A percentile compares a stretch with the other conserved stretches of the same genome.
phyloP scores from a whole-genome alignment of 2,113 vertebrate species.

The Bolborhynchus lineola region DNA sequence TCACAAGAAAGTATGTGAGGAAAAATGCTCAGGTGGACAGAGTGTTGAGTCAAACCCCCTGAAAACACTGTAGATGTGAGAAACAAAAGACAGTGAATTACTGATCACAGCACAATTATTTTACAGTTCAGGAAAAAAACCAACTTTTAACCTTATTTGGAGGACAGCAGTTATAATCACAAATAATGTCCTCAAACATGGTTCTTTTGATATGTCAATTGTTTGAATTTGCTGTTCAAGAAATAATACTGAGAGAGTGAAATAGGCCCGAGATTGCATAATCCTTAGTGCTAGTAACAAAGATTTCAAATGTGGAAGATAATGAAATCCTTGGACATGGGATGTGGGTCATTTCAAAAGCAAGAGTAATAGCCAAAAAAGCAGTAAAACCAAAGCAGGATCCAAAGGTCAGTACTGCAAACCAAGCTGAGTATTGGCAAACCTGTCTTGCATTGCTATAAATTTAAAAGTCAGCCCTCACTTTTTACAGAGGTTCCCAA shows the following conservation, averaged over 20 bases:
- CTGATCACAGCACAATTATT: not conserved
- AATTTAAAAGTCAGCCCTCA: not conserved
- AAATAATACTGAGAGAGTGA: not conserved
- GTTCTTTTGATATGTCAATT: not conserved
- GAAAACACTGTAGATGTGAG: not conserved
- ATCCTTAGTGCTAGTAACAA: not conserved
- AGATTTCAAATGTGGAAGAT: not conserved
- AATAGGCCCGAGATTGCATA: not conserved
- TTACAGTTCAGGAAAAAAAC: not conserved
- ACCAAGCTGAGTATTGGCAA: conserved; percentile 3
- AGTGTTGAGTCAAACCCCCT: not conserved
- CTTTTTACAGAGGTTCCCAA: conserved; percentile 14
- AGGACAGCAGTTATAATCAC: not conserved
- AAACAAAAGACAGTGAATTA: not conserved
- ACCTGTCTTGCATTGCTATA: not conserved
- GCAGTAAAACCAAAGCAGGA: not conserved
- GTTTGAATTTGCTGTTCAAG: not conserved
- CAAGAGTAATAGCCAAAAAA: not conserved
- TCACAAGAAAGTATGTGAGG: not conserved
- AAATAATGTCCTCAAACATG: not conserved
- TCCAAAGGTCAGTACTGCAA: conserved; percentile 16
- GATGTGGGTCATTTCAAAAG: not conserved
- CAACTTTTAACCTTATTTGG: not conserved
- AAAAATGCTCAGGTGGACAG: not conserved
- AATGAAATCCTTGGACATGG: not conserved